A percentile compares a stretch with the other conserved stretches of the same genome.
Conservation (phyloP, 2,113 vertebrate species). For the Aphelocoma coerulescens region DNA sequence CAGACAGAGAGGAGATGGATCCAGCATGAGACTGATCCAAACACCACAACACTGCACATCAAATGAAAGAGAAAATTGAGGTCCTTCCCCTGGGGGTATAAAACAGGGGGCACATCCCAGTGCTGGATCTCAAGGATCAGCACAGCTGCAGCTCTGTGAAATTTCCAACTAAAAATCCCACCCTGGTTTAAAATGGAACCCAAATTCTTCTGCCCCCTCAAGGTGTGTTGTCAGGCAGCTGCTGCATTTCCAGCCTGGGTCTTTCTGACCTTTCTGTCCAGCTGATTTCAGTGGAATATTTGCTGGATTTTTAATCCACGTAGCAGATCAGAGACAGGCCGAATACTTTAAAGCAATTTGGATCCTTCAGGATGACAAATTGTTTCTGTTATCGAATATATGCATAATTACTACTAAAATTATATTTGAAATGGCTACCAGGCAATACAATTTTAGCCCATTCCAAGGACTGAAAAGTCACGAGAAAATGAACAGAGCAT, state of each 20-base stretch:
- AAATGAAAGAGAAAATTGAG: background rate
- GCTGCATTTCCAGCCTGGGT: background rate
- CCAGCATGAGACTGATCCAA: background rate
- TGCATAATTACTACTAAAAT: conserved; percentile 5
- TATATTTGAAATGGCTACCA: background rate
- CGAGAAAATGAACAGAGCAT: background rate
- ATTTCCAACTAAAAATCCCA: background rate
- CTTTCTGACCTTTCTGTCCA: background rate
- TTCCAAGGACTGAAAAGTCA: conserved; percentile 25
- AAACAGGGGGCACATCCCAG: background rate
- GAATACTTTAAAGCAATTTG: background rate
- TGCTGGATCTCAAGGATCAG: background rate
- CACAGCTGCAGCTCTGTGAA: background rate
- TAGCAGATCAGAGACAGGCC: background rate
- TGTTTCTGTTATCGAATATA: background rate
- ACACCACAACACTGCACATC: background rate
- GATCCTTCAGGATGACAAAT: conserved; percentile 8
- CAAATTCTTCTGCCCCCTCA: fast-evolving
- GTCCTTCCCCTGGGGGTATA: background rate
- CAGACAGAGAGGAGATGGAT: background rate
- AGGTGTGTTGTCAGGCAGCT: background rate
- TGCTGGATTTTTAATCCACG: background rate
- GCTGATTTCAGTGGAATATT: background rate
- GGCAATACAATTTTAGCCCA: conserved; percentile 5
- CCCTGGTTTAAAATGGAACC: background rate